Evolutionary conservation across 2,113 vertebrate genomes (phyloP).

Genomic region (Sminthopsis crassicaudata): DNA sequence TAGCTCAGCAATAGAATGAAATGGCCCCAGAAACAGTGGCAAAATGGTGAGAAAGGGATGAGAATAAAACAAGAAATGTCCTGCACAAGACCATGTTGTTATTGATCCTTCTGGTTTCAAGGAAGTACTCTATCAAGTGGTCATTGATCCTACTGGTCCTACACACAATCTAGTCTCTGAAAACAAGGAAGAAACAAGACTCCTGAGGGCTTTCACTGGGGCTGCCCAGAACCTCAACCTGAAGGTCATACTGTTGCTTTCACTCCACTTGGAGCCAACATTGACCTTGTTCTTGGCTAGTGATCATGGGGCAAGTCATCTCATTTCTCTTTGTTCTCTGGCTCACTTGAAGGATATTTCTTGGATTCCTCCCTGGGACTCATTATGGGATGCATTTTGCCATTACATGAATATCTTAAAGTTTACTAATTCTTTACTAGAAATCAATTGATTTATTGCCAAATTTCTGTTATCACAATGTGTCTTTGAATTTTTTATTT

Average conservation of each 20-base stretch:
- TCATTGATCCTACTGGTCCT: background rate
- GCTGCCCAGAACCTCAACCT: too few relatives aligned
- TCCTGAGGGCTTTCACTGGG: too few relatives aligned
- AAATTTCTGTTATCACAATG: background rate
- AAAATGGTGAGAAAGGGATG: background rate
- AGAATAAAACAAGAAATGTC: background rate
- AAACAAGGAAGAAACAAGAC: background rate
- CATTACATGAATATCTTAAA: background rate
- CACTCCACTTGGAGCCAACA: background rate
- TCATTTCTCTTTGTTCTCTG: background rate
- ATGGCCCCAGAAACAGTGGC: background rate
- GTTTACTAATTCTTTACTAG: background rate
- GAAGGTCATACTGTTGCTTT: background rate
- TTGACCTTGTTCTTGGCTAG: background rate
- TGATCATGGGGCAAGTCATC: background rate
- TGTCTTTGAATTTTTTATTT: background rate
- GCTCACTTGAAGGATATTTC: background rate
- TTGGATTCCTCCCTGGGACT: background rate
- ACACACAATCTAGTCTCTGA: background rate
- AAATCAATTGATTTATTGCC: background rate
- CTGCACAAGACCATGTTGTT: too few relatives aligned
- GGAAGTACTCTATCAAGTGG: background rate
- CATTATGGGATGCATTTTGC: background rate
- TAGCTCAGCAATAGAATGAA: background rate
- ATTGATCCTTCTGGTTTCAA: background rate